Evolutionary conservation across 2,797 vertebrate genomes (phyloP).

Genomic region (Zenarchopterus dispar): DNA sequence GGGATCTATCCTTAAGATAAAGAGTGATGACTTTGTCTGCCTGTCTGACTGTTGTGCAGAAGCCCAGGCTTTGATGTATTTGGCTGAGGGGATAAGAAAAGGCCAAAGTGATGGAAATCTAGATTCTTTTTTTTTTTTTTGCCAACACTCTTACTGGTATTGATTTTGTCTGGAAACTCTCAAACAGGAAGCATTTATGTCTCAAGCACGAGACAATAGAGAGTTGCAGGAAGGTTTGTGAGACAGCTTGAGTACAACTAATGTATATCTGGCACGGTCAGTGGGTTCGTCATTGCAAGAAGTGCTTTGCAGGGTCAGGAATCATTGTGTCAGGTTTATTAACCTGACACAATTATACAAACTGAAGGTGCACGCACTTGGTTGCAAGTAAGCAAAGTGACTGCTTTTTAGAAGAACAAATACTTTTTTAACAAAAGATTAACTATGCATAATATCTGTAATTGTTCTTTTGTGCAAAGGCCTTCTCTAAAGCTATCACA

Average conservation of each 20-base stretch:
- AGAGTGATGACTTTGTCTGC: conserved; percentile 74
- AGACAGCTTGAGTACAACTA: conserved; percentile 58
- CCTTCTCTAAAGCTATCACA: no score
- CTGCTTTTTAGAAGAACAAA: not conserved
- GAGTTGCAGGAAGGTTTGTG: conserved; percentile 58
- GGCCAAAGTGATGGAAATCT: conserved; percentile 77
- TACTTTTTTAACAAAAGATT: no score
- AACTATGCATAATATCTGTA: no score
- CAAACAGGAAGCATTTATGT: conserved; percentile 74
- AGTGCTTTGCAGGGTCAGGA: conserved; percentile 44
- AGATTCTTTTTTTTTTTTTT: conserved; percentile 73
- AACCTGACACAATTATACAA: conserved; percentile 39
- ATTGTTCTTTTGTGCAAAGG: no score
- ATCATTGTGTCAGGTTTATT: conserved; percentile 51
- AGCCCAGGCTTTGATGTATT: conserved; percentile 69
- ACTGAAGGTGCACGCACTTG: not conserved
- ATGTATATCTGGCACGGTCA: conserved; percentile 64
- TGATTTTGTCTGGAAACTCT: conserved; percentile 83
- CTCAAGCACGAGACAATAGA: conserved; percentile 58
- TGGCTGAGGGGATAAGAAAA: conserved; percentile 69
- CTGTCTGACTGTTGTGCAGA: conserved; percentile 58
- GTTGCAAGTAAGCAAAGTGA: conserved; percentile 6
- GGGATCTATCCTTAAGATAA: conserved; percentile 66
- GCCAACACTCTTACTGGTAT: conserved; percentile 74
- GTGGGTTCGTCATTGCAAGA: conserved; percentile 44